Evolutionary conservation across 1,140 invertebrate genomes (phyloP), one percentile per base, ranked within the genome.

Genomic region (Aplysia californica): DNA sequence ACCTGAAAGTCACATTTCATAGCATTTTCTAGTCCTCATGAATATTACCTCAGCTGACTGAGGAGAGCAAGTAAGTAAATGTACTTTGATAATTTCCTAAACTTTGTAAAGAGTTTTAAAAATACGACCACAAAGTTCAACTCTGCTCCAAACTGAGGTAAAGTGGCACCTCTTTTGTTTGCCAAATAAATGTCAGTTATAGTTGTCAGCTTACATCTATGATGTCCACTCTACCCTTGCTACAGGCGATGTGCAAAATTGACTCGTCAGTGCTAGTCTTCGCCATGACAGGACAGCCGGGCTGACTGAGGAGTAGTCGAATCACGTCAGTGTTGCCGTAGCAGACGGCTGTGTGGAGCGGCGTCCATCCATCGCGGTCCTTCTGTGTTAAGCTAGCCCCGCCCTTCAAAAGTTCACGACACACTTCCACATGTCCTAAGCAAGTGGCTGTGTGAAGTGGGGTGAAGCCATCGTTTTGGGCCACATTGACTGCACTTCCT

Each of bases 401-500:
- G 72, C 82, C 69, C 2, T 72, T 26, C 6, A 86, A 66, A 6
- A 88, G 66, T 1, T 75, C 67, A 38, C 78, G 61, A 72, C 84
- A 85, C 1, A 85, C 79, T 2, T 83, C 67, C 23, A 61, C 71
- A 64, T 88, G 84, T 21, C 85, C 84, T 20, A 88, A 75, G 61
- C 85, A 87, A 1, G 84, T 81, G 23, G 86, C 84, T 15, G 82
- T 81, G 77, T 87, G 85, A 1, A 88, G 72, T 20, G 87, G 79
- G 4, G 87, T 84, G 44, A 87, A 87, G 5, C 86, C 84, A 81
- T 88, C 85, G 36, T 70, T 75, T 65, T 88, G 87, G 3, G 81
- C 76, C 10, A 80, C 77, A 78, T 88, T 87, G 5, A 88, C 81
- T 50, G 61, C 59, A 3, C 82, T 83, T n/a, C 86, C 83, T 59